phyloP scores from a whole-genome alignment of 2,113 vertebrate species.

The Eira barbara region DNA sequence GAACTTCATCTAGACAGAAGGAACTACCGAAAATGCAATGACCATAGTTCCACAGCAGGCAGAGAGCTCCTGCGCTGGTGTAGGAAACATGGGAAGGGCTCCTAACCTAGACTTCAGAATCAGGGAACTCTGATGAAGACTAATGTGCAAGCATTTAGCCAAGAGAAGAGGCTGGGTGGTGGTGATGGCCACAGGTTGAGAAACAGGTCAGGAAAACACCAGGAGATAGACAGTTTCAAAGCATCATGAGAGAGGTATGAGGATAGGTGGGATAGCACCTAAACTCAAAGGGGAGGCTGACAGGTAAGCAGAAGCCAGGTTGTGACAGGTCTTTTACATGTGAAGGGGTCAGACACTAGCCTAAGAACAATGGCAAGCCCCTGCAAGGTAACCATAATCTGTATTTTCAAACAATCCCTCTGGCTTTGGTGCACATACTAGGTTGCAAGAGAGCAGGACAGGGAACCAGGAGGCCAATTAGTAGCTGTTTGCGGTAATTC shows the following conservation, averaged over 20 bases:
- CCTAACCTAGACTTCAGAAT: neutral
- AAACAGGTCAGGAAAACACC: neutral
- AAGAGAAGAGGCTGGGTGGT: neutral
- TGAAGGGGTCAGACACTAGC: neutral
- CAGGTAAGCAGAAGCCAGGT: neutral
- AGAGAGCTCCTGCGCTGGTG: neutral
- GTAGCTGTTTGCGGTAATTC: neutral
- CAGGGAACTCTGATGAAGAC: neutral
- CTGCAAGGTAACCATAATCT: neutral
- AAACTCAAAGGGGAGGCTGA: neutral
- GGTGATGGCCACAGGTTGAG: too few relatives aligned
- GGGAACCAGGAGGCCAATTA: neutral
- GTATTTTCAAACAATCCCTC: neutral
- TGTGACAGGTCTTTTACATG: neutral
- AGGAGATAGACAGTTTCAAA: neutral
- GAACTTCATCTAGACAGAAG: neutral
- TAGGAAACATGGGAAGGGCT: neutral
- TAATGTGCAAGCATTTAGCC: neutral
- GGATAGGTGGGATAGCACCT: neutral
- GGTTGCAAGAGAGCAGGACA: neutral
- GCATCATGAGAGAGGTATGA: neutral
- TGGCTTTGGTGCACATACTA: neutral
- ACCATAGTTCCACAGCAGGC: neutral
- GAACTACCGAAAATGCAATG: neutral
- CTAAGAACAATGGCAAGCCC: neutral